Evolutionary conservation across 2,888 invertebrate species (phyloP), one percentile per base, ranked within the genome.

Genomic region (Apodemia duryi): DNA sequence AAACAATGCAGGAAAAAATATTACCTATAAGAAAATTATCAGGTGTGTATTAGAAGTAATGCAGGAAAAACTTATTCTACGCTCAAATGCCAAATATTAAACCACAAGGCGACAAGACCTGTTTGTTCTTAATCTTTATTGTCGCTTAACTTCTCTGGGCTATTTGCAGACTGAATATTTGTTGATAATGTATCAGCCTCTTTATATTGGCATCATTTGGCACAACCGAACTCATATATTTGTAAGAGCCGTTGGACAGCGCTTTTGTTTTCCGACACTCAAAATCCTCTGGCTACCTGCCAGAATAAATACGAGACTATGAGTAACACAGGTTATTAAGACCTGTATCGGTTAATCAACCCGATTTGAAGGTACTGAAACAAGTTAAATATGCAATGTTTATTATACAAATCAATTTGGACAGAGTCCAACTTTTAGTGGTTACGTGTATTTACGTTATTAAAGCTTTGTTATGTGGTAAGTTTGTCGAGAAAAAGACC

Each of bases 271-370:
- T 74, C 75, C 71, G 73, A 73, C 77, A 70, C 67, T 69, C 68
- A 67, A 65, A 75, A 75, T 75, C 67, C 69, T 66, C 81, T 91
- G 90, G 90, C 83, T 65, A 49, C 2, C 11, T 70, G 88, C 90
- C 90, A 90, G 81, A 77, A 79, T 84, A 79, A 86, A 86, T 83
- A 78, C 77, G 81, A 81, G 80, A 80, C 84, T 84, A 82, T 85
- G 84, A 87, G 84, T 87, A 84, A 88, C 83, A 73, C 83, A 67
- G 66, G 69, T 66, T 70, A 70, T 82, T 86, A 85, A 88, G 86
- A 87, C 85, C 79, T 83, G 74, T 82, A 85, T 84, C 86, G 88
- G 88, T 87, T 88, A 86, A 90, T 90, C 87, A 89, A 88, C 88
- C 83, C 86, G 75, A 84, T 83, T 75, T 78, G 77, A 82, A 83